phyloP scores from a whole-genome alignment of 2,113 vertebrate species.

The Salvelinus fontinalis region DNA sequence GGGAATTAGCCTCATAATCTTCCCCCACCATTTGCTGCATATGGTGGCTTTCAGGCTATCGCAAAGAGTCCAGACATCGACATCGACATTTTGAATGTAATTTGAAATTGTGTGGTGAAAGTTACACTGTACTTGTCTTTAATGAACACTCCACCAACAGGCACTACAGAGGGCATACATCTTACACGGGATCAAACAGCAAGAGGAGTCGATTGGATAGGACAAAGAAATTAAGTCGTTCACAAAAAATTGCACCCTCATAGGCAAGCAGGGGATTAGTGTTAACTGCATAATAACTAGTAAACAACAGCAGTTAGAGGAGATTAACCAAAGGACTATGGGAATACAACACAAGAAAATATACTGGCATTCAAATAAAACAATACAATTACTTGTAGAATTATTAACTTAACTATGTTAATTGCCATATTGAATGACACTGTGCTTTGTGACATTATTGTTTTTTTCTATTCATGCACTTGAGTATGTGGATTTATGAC shows the following conservation, averaged over 20 bases:
- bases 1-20: slow-evolving; percentile 48
- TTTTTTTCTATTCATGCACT: too few relatives aligned
- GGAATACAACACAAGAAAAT: slow-evolving; percentile 29
- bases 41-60: slow-evolving; percentile 41
- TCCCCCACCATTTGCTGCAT: not conserved
- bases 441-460: too few relatives aligned
- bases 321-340: slow-evolving; percentile 26
- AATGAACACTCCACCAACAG: slow-evolving; percentile 5
- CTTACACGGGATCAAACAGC: slow-evolving; percentile 19
- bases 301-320: slow-evolving; percentile 35
- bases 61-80: slow-evolving; percentile 47
- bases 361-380: slow-evolving; percentile 42
- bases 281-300: slow-evolving; percentile 3
- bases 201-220: slow-evolving; percentile 27
- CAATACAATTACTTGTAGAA: slow-evolving; percentile 41
- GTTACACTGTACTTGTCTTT: slow-evolving; percentile 31
- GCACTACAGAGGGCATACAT: not conserved
- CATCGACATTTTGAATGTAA: slow-evolving; percentile 41
- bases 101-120: slow-evolving; percentile 30
- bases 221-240: slow-evolving; percentile 32
- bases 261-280: slow-evolving; percentile 33
- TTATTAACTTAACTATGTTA: slow-evolving; percentile 16
- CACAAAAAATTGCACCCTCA: slow-evolving; percentile 23
- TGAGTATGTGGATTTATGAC: too few relatives aligned
- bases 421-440: too few relatives aligned